Percentiles rank a stretch among this genome's conserved stretches.
phyloP scores from a whole-genome alignment of 2,113 vertebrate species.

The Oreocharis arfaki region DNA sequence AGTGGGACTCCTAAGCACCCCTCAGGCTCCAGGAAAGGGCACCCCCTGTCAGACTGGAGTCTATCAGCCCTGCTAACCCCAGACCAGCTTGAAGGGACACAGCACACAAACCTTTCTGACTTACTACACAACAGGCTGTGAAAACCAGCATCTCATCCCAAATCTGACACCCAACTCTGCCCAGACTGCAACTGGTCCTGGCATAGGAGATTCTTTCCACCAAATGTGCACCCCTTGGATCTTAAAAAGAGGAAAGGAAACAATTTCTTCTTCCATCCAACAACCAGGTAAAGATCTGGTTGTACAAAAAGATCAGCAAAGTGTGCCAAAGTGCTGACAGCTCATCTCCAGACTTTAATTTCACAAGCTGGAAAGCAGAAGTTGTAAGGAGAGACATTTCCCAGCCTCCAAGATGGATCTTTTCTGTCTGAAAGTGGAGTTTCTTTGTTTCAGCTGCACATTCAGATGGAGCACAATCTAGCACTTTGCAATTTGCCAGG shows the following conservation, averaged over 20 bases:
- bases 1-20: rapidly evolving
- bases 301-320: neutral
- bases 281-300: neutral
- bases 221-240: rapidly evolving
- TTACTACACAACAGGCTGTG: neutral
- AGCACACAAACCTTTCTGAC: neutral
- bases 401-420: neutral
- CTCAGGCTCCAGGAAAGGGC: neutral
- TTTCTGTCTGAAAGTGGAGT: neutral
- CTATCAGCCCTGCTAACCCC: neutral
- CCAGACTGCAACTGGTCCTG: rapidly evolving
- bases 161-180: neutral
- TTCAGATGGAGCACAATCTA: neutral
- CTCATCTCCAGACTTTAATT: neutral
- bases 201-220: neutral
- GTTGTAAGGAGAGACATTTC: neutral
- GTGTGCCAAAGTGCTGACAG: neutral
- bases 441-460: neutral
- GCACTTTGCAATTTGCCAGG: neutral
- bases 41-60: neutral
- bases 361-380: neutral
- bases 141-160: neutral
- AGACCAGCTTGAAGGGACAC: neutral
- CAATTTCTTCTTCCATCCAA: neutral
- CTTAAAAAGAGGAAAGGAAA: neutral